phyloP scores from a whole-genome alignment of 2,888 invertebrate species.

The Cerceris rybyensis region DNA sequence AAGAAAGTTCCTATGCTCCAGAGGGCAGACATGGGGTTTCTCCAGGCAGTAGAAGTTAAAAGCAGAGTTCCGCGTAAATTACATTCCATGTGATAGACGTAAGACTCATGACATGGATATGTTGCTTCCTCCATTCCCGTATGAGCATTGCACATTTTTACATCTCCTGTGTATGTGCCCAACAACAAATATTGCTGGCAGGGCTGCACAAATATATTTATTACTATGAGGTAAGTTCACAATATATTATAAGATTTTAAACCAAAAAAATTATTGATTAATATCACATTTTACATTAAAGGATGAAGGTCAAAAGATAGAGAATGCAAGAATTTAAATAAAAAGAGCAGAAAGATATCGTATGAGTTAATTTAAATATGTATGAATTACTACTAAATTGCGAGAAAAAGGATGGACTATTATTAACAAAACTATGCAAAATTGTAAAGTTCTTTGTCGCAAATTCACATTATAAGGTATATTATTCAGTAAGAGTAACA shows the following conservation, averaged over 20 bases:
- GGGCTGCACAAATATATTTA: conserved; percentile 76
- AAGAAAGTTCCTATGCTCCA: conserved; percentile 86
- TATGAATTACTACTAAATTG: too few relatives aligned
- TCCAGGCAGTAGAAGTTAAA: conserved; percentile 93
- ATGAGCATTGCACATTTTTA: conserved; percentile 93
- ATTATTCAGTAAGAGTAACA: too few relatives aligned
- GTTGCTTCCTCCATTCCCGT: conserved; percentile 92
- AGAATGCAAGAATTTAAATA: too few relatives aligned
- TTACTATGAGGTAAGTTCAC: conserved; percentile 33
- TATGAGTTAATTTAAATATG: too few relatives aligned
- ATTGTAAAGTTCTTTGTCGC: too few relatives aligned
- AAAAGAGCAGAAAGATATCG: too few relatives aligned
- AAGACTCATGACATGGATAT: conserved; percentile 92
- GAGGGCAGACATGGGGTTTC: conserved; percentile 90
- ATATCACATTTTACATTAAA: too few relatives aligned
- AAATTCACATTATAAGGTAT: too few relatives aligned
- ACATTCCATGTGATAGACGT: conserved; percentile 90
- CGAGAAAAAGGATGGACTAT: too few relatives aligned
- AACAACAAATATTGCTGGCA: conserved; percentile 88
- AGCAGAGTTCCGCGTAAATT: conserved; percentile 88
- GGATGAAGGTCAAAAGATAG: too few relatives aligned
- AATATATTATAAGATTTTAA: background rate
- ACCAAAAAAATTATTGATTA: too few relatives aligned
- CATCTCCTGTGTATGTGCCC: conserved; percentile 95
- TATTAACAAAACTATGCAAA: too few relatives aligned